Conservation (phyloP, 1,140 invertebrate genomes). For the Macrosteles quadrilineatus region DNA sequence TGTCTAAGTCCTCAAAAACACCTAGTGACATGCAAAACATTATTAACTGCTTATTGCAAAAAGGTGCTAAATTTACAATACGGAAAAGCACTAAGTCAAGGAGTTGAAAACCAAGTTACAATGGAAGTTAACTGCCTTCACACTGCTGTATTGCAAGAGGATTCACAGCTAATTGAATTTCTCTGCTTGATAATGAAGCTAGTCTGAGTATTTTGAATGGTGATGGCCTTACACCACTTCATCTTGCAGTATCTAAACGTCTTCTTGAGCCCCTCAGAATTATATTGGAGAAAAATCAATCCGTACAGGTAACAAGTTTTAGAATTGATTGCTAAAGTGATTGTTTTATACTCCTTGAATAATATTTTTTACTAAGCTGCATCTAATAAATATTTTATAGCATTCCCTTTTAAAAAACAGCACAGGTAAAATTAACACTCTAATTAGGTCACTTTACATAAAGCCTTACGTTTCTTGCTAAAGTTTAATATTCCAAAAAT, state of each 20-base stretch:
- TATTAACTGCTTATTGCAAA: slow-evolving; percentile 7
- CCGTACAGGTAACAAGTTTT: slow-evolving; percentile 7
- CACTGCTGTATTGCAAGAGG: slow-evolving; percentile 31
- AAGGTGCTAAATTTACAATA: slow-evolving; percentile 33
- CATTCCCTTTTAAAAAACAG: too few species aligned
- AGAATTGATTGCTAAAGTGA: too few species aligned
- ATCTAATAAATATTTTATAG: too few species aligned
- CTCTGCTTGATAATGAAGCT: slow-evolving; percentile 48
- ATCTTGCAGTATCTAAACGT: slow-evolving; percentile 55
- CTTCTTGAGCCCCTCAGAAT: slow-evolving; percentile 53
- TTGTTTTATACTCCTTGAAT: too few species aligned
- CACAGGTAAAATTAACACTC: too few species aligned
- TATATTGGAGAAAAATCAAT: slow-evolving; percentile 48
- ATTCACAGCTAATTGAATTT: slow-evolving; percentile 48
- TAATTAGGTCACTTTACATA: too few species aligned
- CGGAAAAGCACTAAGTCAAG: slow-evolving; percentile 22
- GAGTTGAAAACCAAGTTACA: slow-evolving; percentile 20
- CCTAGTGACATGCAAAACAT: not conserved
- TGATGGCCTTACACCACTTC: slow-evolving; percentile 60
- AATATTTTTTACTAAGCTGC: too few species aligned
- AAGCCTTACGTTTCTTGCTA: too few species aligned
- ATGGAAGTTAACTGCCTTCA: slow-evolving; percentile 32
- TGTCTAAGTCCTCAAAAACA: too few species aligned
- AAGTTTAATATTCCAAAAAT: too few species aligned
- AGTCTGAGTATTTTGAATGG: slow-evolving; percentile 53